Base-by-base conservation (phyloP, 2,113 vertebrate species). In the Epinephelus lanceolatus region DNA sequence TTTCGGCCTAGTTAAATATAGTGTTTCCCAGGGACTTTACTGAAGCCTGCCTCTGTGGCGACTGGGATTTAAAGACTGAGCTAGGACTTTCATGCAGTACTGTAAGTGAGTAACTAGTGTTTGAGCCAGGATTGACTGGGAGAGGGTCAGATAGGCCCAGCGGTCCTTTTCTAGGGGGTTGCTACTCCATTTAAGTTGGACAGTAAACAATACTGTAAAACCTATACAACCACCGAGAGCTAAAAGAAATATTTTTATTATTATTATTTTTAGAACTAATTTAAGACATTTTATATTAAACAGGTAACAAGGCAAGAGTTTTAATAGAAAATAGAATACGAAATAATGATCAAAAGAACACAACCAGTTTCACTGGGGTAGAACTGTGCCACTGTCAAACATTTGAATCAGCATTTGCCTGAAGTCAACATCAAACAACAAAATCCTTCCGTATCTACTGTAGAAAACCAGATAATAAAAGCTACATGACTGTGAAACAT, bases 1-100 rank as follows among this genome's bases (percentile, higher is more conserved):
- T 17, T 55, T 84, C 71, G 6, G 74, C 25, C 78, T 83, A 19
- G 56, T 81, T 89, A 87, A 83, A 83, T 83, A 75, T 80, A 69
- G 72, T 55, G 63, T 73, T 69, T 86, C 69, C 21, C 27, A 63
- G 73, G 76, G 80, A 15, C 33, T 60, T 12, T 47, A 25, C 61
- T 55, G 53, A 63, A 23, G 51, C 6, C 17, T 1, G 52, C 4
- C 23, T 62, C n/a, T 70, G 25, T 72, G 55, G 18, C 0, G 3
- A 52, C 71, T 37, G 42, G 57, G 57, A 71, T 62, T 61, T 66
- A 42, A 9, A 56, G 45, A 52, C 71, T 3, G 49, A 77, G 19
- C 10, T 1, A 23, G 56, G 18, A 45, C 61, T 66, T 83, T 70
- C 2, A 76, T 76, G 27, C 12, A 66, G 1, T 49, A 11, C 71